Evolutionary conservation across 2,888 invertebrate genomes (phyloP), one percentile per base, ranked within the genome.

Genomic region (Lasioglossum vierecki): DNA sequence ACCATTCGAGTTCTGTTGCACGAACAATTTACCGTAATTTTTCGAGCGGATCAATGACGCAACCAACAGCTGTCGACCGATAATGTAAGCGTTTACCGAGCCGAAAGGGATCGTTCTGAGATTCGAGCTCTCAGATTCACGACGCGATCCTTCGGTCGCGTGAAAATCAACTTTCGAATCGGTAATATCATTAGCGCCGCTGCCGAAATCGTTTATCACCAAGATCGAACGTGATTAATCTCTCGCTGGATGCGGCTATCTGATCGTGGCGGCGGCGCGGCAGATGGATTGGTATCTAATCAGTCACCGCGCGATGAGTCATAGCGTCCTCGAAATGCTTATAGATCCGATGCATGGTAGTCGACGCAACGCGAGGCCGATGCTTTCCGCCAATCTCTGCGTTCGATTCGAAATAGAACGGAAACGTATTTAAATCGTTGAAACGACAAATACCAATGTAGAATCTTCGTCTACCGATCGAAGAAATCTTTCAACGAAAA

Each of bases 271-370:
- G 57, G 57, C 83, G 57, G 57, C 83, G 84, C 84, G 85, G 89
- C 90, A 90, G 90, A 90, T 90, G 90, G 89, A 90, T 90, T 74
- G 90, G 86, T 90, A 90, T 90, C 90, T 90, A 90, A 90, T 90
- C 90, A 88, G 89, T 90, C 88, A 90, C 82, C 83, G 74, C 82
- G 74, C 76, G 85, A 73, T 86, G 86, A 85, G 82, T 85, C 85
- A 71, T 70, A 11, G 46, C 53, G 84, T 76, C 76, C 86, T 79
- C 84, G 84, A 82, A 74, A 46, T 73, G 78, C 76, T 53, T 57
- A 78, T 71, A 75, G 80, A 57, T 39, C 79, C 41, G 68, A 81
- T 79, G 76, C 60, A 79, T 63, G 72, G 74, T 35, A 46, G 44
- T 30, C 71, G 72, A 72, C 22, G 73, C 49, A 35, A 18, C 46